Conservation (phyloP, 1,140 invertebrate genomes). For the Drosophila nebulosa region DNA sequence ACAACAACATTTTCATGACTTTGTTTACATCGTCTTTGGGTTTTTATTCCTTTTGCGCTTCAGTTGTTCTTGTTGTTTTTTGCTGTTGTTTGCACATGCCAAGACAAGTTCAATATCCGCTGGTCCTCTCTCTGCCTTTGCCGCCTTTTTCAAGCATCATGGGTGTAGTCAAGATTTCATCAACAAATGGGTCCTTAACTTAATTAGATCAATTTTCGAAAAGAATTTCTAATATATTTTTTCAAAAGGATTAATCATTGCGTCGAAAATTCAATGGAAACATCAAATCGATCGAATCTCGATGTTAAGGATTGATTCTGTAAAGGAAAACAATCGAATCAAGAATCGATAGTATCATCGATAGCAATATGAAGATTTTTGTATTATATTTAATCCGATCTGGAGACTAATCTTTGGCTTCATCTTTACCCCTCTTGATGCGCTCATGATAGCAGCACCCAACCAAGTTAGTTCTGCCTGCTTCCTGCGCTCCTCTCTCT, state of each 20-base stretch:
- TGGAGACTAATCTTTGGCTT: too few species aligned
- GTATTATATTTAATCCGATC: too few species aligned
- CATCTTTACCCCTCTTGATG: background rate
- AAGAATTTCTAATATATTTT: too few species aligned
- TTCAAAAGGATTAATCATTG: too few species aligned
- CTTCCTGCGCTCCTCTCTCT: background rate
- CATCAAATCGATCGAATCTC: too few species aligned
- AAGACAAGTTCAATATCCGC: conserved; percentile 57
- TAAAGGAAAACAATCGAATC: too few species aligned
- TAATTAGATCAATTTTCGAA: background rate
- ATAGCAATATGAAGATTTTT: too few species aligned
- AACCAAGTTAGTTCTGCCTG: background rate
- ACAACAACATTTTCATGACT: conserved; percentile 68
- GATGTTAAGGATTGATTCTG: too few species aligned
- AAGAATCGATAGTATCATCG: too few species aligned
- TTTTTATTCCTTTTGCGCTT: background rate
- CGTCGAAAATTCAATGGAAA: too few species aligned
- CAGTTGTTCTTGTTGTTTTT: conserved; percentile 4
- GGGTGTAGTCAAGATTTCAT: background rate
- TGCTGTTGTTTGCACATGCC: conserved; percentile 20
- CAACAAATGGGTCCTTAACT: background rate
- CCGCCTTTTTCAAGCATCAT: background rate
- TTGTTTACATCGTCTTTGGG: conserved; percentile 53
- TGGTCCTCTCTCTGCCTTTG: background rate
- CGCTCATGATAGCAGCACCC: background rate